These are phyloP conservation scores for Strigamia crassipes DNA, from an alignment of 2,888 invertebrate species.

Conservation along the genomic window DNA sequence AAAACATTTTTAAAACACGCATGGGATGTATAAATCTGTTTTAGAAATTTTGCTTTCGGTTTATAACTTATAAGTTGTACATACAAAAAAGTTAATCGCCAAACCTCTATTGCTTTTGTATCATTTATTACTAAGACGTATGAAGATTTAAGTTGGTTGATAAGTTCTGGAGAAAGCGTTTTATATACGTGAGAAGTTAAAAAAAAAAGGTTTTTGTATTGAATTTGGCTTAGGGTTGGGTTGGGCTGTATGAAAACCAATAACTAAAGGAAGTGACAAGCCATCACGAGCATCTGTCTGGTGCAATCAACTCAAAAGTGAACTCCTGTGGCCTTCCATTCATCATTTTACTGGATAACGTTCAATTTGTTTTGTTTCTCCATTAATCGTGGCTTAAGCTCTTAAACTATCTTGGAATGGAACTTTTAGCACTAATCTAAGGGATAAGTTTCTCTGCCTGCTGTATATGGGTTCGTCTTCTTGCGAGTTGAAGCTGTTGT, in stretches of 20 bases:
- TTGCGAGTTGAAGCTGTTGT: too few species aligned
- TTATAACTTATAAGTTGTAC: too few species aligned
- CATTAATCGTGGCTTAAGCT: neutral
- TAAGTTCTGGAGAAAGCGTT: neutral
- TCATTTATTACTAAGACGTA: too few species aligned
- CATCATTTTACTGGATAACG: neutral
- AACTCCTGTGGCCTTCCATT: conserved; percentile 3
- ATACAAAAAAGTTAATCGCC: too few species aligned
- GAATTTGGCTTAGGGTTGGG: conserved; percentile 10
- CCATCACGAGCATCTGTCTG: conserved; percentile 10
- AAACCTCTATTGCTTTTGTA: too few species aligned
- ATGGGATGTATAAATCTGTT: too few species aligned
- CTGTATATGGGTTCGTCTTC: neutral
- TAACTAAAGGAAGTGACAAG: neutral
- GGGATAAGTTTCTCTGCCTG: too few species aligned
- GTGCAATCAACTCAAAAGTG: conserved; percentile 10
- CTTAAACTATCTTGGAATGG: neutral
- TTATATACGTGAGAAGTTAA: neutral
- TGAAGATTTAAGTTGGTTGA: neutral
- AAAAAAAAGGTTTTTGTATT: neutral
- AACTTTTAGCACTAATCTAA: neutral
- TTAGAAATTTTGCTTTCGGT: too few species aligned
- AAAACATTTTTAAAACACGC: too few species aligned
- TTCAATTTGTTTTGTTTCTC: neutral
- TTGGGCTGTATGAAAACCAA: neutral